Conservation (phyloP, 2,888 invertebrate species). For the Carterocephalus palaemon region DNA sequence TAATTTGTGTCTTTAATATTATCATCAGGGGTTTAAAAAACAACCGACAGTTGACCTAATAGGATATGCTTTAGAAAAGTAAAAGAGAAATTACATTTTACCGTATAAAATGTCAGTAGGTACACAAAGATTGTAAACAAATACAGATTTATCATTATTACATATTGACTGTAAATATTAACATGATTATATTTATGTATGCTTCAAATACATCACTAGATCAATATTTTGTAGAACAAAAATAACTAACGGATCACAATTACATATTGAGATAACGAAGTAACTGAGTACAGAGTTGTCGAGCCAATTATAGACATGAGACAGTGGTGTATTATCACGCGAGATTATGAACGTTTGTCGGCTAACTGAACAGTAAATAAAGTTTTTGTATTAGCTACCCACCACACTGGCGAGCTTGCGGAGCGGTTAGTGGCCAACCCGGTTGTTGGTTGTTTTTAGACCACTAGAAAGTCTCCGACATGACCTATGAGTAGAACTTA, state of each 20-base stretch:
- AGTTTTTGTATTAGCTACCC: too few species aligned
- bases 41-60: constrained; percentile 16
- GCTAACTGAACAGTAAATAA: too few species aligned
- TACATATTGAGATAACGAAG: constrained; percentile 11
- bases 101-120: too few species aligned
- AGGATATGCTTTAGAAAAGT: constrained; percentile 16
- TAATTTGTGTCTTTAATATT: constrained; percentile 36
- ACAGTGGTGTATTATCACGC: neutral
- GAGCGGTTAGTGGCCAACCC: too few species aligned
- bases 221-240: constrained; percentile 4
- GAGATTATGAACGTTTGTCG: too few species aligned
- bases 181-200: too few species aligned
- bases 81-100: constrained; percentile 5
- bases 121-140: too few species aligned
- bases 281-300: constrained; percentile 1
- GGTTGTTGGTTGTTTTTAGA: too few species aligned
- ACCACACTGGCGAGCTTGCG: too few species aligned
- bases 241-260: constrained; percentile 5
- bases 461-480: too few species aligned
- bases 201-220: too few species aligned
- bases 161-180: neutral
- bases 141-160: neutral
- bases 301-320: constrained; percentile 21
- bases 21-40: constrained; percentile 35
- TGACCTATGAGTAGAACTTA: too few species aligned